Percentiles rank a stretch among this genome's conserved stretches.
Conservation (phyloP, 64 coral and sea anemone genomes). For the Platygyra sinensis region DNA sequence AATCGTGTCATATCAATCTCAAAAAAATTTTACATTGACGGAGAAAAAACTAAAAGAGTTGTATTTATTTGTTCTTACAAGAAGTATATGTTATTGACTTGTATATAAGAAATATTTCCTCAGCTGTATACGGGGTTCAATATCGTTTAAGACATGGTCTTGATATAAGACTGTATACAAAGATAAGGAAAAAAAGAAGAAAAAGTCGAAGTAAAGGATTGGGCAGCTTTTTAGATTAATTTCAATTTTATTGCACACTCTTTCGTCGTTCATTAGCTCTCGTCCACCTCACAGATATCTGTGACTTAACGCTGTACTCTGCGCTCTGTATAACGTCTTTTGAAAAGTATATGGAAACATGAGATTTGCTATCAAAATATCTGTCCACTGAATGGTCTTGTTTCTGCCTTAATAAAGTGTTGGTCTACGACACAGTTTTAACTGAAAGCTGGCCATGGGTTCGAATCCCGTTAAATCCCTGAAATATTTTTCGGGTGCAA, state of each 20-base stretch:
- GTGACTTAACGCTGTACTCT: background rate
- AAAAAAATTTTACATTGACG: constrained; percentile 25
- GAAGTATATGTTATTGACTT: constrained; percentile 23
- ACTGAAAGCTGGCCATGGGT: background rate
- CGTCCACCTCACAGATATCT: background rate
- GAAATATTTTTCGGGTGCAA: too few relatives aligned
- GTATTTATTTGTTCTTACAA: constrained; percentile 53
- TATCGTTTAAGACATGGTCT: background rate
- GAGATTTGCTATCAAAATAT: background rate
- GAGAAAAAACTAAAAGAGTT: constrained; percentile 20
- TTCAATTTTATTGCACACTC: constrained; percentile 5
- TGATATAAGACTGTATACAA: background rate
- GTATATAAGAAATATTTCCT: constrained; percentile 30
- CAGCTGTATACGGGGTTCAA: background rate
- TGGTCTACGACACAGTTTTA: background rate
- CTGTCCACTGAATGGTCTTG: background rate
- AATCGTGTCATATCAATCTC: background rate
- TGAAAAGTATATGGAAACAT: background rate
- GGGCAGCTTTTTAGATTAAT: background rate
- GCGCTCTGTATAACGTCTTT: background rate
- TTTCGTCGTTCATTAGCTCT: background rate
- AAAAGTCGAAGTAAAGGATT: background rate
- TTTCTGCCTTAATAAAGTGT: background rate
- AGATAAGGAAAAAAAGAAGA: background rate
- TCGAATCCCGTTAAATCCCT: too few relatives aligned